A percentile compares a stretch with the other conserved stretches of the same genome.
Evolutionary conservation across 2,888 invertebrate species (phyloP).

Genomic region (Xylophagus ater): DNA sequence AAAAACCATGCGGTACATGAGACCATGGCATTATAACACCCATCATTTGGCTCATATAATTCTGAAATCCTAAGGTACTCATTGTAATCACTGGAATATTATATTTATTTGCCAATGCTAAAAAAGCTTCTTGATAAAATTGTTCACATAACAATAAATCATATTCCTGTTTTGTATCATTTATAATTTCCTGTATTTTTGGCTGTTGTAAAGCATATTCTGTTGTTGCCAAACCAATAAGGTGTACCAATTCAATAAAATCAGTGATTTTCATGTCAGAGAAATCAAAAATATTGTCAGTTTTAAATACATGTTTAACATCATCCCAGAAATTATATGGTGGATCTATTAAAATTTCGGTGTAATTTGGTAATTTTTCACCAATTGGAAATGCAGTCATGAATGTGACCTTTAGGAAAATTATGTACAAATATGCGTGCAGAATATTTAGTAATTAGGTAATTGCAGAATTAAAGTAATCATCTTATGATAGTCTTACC

Average conservation of each 20-base stretch:
- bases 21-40: conserved; percentile 41
- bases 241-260: conserved; percentile 29
- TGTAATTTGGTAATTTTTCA: conserved; percentile 28
- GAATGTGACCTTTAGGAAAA: conserved; percentile 29
- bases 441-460: too few relatives aligned
- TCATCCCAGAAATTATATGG: conserved; percentile 32
- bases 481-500: too few relatives aligned
- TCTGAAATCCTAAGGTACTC: conserved; percentile 37
- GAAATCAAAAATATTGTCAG: conserved; percentile 29
- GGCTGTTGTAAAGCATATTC: conserved; percentile 31
- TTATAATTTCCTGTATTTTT: conserved; percentile 29
- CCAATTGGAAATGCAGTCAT: conserved; percentile 25
- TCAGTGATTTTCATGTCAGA: conserved; percentile 24
- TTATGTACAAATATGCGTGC: too few relatives aligned
- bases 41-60: conserved; percentile 39
- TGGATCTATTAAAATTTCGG: conserved; percentile 33
- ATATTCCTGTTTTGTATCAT: conserved; percentile 34
- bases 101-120: conserved; percentile 35
- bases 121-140: conserved; percentile 39
- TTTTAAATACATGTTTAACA: conserved; percentile 25
- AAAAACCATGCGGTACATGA: conserved; percentile 40
- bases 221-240: conserved; percentile 28
- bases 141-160: conserved; percentile 38
- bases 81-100: conserved; percentile 37
- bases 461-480: too few relatives aligned